Conservation (phyloP, 2,888 invertebrate species). For the Cacoxenus indagator region DNA sequence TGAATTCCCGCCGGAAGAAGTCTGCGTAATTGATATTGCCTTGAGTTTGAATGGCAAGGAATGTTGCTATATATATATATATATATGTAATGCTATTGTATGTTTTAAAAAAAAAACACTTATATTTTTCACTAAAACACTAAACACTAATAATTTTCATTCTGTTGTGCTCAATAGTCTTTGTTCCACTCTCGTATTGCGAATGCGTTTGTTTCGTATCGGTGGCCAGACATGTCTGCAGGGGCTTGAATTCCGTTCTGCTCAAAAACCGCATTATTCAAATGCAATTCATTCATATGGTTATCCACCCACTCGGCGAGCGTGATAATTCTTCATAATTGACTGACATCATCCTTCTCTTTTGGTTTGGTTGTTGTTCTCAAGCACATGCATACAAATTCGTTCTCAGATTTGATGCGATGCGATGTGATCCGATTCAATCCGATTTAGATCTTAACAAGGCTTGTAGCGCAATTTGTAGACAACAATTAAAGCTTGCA, state of each 20-base stretch:
- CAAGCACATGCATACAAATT: neutral
- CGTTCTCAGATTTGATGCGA: neutral
- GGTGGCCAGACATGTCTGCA: constrained; percentile 8
- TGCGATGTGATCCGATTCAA: neutral
- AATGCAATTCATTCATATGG: constrained; percentile 44
- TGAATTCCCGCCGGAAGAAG: too few species aligned
- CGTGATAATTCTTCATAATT: constrained; percentile 59
- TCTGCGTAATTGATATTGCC: too few species aligned
- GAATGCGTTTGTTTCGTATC: constrained; percentile 22
- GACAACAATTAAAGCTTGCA: constrained; percentile 56
- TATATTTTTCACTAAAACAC: too few species aligned
- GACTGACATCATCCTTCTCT: constrained; percentile 58
- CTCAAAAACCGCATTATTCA: constrained; percentile 43
- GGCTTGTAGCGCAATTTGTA: constrained; percentile 48
- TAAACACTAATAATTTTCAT: neutral
- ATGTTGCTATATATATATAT: too few species aligned
- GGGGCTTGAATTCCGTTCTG: constrained; percentile 6
- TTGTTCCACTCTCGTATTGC: constrained; percentile 22
- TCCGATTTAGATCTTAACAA: neutral
- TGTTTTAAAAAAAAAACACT: too few species aligned
- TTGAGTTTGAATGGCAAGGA: too few species aligned
- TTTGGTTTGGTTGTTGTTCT: neutral
- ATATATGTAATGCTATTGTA: too few species aligned
- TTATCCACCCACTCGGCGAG: constrained; percentile 30
- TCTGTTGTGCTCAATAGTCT: neutral